phyloP scores from a whole-genome alignment of 2,797 vertebrate genomes.

The Microchirus variegatus region DNA sequence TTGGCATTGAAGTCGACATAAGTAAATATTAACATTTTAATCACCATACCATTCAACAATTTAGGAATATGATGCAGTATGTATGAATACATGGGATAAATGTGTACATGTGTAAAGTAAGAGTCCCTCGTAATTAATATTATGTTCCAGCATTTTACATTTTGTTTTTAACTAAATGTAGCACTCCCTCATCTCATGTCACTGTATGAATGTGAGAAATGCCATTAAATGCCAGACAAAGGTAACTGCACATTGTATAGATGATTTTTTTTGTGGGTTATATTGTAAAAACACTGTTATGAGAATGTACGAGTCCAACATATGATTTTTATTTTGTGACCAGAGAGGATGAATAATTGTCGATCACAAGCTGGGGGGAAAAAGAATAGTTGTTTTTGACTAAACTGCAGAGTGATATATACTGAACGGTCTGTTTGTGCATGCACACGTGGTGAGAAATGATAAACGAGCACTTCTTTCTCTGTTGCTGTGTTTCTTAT shows the following conservation, averaged over 20 bases:
- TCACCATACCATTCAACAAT: conserved; percentile 35
- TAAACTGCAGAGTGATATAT: conserved; percentile 4
- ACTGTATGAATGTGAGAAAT: too few relatives aligned
- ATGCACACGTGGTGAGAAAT: conserved; percentile 3
- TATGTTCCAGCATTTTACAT: conserved; percentile 2
- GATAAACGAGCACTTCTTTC: conserved; percentile 28
- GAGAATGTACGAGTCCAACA: too few relatives aligned
- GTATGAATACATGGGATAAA: conserved; percentile 21
- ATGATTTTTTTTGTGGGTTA: too few relatives aligned
- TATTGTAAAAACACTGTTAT: too few relatives aligned
- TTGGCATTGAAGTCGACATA: conserved; percentile 54
- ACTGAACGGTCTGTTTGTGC: conserved; percentile 3
- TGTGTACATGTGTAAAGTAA: conserved; percentile 10
- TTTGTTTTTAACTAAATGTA: not conserved
- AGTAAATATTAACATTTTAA: conserved; percentile 58
- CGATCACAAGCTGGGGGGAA: conserved; percentile 17
- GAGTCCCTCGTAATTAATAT: conserved; percentile 21
- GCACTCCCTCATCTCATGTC: too few relatives aligned
- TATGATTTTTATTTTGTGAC: too few relatives aligned
- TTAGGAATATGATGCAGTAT: not conserved
- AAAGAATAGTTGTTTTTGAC: conserved; percentile 25
- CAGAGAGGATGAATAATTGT: not conserved
- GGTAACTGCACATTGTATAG: too few relatives aligned
- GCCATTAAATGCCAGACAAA: too few relatives aligned
- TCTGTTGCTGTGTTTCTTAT: conserved; percentile 26